These are phyloP conservation scores for Glyptemys insculpta DNA, from an alignment of 2,797 vertebrate species.

Conservation along the genomic window DNA sequence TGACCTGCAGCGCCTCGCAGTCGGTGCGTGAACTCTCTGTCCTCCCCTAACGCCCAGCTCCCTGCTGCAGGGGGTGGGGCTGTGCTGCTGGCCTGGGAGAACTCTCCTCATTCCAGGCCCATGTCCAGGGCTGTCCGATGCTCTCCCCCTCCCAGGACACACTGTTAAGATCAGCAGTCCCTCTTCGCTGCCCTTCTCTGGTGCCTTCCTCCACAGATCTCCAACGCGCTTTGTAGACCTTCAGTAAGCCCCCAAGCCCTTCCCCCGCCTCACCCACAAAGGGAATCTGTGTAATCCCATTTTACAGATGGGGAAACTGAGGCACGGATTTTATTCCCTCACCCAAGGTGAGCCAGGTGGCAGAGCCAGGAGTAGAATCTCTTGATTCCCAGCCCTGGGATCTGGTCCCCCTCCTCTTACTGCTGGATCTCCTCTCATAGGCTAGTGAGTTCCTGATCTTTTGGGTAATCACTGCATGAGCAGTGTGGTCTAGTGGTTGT, in stretches of 20 bases:
- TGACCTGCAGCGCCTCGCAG: slow-evolving; percentile 85
- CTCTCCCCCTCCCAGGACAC: background rate
- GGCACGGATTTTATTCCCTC: background rate
- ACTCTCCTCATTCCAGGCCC: background rate
- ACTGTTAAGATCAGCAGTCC: background rate
- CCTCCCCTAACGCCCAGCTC: background rate
- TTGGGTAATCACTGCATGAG: background rate
- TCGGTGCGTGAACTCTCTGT: slow-evolving; percentile 81
- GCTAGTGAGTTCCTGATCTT: background rate
- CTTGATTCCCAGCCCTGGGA: background rate
- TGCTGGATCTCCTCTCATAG: background rate
- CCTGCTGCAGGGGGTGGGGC: background rate
- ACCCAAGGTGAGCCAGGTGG: no score
- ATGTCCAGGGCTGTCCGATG: background rate
- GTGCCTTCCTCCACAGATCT: background rate
- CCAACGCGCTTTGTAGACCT: background rate
- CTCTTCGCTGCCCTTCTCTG: background rate
- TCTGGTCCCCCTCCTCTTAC: background rate
- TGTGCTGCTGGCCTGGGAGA: background rate
- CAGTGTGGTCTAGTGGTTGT: background rate
- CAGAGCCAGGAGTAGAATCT: background rate
- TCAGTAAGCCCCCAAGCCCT: background rate
- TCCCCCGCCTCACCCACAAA: no score
- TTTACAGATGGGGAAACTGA: background rate
- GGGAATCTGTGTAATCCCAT: background rate